Evolutionary conservation across 64 coral and sea anemone genomes (phyloP), one percentile per base, ranked within the genome.

Genomic region (Astreopora myriophthalma): DNA sequence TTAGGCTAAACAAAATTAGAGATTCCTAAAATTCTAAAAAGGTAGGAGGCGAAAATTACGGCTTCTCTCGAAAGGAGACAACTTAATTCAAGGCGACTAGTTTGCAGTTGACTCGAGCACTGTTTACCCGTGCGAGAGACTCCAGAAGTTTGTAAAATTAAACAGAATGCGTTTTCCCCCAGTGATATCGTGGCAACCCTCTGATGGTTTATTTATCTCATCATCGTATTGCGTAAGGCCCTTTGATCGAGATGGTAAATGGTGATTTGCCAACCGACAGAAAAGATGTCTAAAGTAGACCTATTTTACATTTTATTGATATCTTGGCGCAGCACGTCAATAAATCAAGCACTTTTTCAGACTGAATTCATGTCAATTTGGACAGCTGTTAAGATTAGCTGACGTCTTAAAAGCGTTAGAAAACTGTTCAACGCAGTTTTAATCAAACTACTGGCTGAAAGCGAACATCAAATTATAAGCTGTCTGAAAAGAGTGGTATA

Each of bases 311-410:
- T 37, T 12, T 83, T 32, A 83, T 83, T 83, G 52, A 57, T 64
- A 6, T 19, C 14, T 2, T 28, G 31, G 8, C 79, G 4, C 57
- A 60, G 34, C 10, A 65, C 30, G 49, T 62, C 30, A 38, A 83
- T 24, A 64, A 23, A 83, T 83, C 55, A 64, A 83, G 57, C 32
- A 64, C 55, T 60, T 32, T 23, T 80, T 83, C 38, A 14, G 11
- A 46, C 20, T 24, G 24, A 36, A 64, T 39, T 29, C 57, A 25
- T 32, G 55, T 83, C 79, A 63, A 64, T 36, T 81, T n/a, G 8
- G 17, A 61, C 79, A 83, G 79, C 79, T 83, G 79, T 5, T 37
- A 37, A 83, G 79, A 83, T 83, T 64, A 83, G 55, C 52, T n/a
- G 39, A 35, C 32, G 52, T 64, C 57, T 11, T 19, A 64, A 34